Conservation (phyloP, 2,888 invertebrate species). For the Stegophylla sp. region DNA sequence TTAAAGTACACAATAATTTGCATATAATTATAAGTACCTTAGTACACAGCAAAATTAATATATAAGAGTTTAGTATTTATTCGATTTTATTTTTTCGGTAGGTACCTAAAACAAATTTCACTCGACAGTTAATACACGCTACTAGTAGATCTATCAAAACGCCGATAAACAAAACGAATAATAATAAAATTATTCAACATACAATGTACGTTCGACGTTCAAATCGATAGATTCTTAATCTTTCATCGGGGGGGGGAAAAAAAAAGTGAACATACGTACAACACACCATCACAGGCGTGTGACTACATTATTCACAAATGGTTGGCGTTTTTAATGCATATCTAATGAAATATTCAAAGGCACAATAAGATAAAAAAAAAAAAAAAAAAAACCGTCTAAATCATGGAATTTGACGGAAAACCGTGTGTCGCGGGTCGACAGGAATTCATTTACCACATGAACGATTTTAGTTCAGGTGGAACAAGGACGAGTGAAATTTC, state of each 20-base stretch:
- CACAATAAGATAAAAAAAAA: conserved; percentile 5
- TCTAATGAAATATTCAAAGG: conserved; percentile 25
- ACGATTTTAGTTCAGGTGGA: conserved; percentile 18
- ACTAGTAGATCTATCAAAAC: not conserved
- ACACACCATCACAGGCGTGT: not conserved
- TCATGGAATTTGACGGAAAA: conserved; percentile 15
- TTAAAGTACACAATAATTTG: no score
- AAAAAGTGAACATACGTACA: not conserved
- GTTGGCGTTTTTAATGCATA: conserved; percentile 22
- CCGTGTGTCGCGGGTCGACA: not conserved
- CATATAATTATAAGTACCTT: no score
- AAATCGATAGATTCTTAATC: not conserved
- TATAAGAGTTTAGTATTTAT: no score
- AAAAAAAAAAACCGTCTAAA: conserved; percentile 3
- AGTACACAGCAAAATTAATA: no score
- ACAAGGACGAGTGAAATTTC: not conserved
- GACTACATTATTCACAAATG: conserved; percentile 21
- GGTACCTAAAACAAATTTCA: conserved; percentile 3
- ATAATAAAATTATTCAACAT: not conserved
- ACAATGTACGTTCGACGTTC: not conserved
- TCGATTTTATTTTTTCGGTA: no score
- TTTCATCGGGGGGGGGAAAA: not conserved
- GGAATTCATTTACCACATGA: conserved; percentile 41
- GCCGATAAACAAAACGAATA: not conserved
- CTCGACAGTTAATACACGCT: not conserved